Conservation (phyloP, 2,888 invertebrate genomes). For the Luffia ferchaultella region DNA sequence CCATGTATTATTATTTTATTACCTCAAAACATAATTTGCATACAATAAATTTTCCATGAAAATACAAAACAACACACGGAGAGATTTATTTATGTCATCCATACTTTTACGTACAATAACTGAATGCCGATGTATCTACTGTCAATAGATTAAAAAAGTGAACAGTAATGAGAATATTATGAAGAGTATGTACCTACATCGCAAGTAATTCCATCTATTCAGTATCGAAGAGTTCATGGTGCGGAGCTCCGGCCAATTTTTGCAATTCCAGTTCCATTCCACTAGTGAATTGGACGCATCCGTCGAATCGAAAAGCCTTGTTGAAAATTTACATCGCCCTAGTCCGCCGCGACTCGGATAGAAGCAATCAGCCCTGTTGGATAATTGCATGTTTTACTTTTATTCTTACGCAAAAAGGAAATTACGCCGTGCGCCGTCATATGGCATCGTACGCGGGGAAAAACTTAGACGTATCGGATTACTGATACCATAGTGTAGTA, state of each 20-base stretch:
- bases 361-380: neutral
- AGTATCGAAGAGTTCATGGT: constrained; percentile 18
- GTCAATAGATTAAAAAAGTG: neutral
- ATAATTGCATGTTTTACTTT: neutral
- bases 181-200: neutral
- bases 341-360: neutral
- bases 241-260: constrained; percentile 38
- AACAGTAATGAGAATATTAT: neutral
- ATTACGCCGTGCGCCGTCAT: too few species aligned
- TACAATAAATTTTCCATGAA: too few species aligned
- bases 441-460: neutral
- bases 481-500: too few species aligned
- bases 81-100: too few species aligned
- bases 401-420: neutral
- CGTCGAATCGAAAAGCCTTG: constrained; percentile 53
- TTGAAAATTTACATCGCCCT: constrained; percentile 47
- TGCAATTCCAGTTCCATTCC: constrained; percentile 49
- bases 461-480: neutral
- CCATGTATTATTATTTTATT: too few species aligned
- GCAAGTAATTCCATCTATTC: constrained; percentile 2
- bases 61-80: too few species aligned
- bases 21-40: too few species aligned
- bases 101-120: neutral
- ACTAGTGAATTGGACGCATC: constrained; percentile 47
- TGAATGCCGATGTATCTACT: too few species aligned